phyloP scores from a whole-genome alignment of 2,888 invertebrate genomes.

The Lissonota sp. region DNA sequence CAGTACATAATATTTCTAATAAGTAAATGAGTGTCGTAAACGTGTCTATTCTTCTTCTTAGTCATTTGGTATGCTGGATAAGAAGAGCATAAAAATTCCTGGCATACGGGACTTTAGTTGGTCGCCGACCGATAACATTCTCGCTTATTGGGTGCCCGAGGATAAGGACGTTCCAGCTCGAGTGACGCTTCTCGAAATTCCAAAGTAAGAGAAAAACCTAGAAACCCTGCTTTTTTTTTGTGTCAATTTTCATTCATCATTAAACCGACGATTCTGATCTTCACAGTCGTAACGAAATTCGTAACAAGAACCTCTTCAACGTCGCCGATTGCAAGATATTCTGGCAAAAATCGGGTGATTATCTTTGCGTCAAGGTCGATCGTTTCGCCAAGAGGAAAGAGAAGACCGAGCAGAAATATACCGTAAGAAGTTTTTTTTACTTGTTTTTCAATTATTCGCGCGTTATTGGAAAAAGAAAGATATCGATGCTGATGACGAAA shows the following conservation, averaged over 20 bases:
- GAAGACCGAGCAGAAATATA: slow-evolving; percentile 96
- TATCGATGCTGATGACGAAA: slow-evolving; percentile 1
- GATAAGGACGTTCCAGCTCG: slow-evolving; percentile 98
- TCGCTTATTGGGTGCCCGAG: slow-evolving; percentile 99
- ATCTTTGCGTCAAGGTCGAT: slow-evolving; percentile 98
- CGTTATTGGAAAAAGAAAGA: too few relatives aligned
- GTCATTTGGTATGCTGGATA: slow-evolving; percentile 96
- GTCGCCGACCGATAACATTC: slow-evolving; percentile 98
- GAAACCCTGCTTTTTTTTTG: neutral
- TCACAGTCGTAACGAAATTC: slow-evolving; percentile 90
- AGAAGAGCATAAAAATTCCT: slow-evolving; percentile 96
- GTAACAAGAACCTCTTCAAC: slow-evolving; percentile 98
- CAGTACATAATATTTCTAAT: too few relatives aligned
- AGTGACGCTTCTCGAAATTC: slow-evolving; percentile 96
- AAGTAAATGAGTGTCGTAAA: too few relatives aligned
- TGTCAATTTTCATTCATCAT: neutral
- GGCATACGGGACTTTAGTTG: slow-evolving; percentile 98
- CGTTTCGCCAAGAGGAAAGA: slow-evolving; percentile 96
- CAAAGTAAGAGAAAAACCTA: slow-evolving; percentile 85
- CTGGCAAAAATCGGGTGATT: slow-evolving; percentile 99
- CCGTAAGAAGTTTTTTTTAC: slow-evolving; percentile 84
- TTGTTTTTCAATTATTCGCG: slow-evolving; percentile 5
- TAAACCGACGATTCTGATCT: neutral
- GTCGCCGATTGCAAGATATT: slow-evolving; percentile 99
- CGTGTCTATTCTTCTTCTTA: slow-evolving; percentile 77